Conservation (phyloP, 2,797 vertebrate genomes). For the Columba guinea region DNA sequence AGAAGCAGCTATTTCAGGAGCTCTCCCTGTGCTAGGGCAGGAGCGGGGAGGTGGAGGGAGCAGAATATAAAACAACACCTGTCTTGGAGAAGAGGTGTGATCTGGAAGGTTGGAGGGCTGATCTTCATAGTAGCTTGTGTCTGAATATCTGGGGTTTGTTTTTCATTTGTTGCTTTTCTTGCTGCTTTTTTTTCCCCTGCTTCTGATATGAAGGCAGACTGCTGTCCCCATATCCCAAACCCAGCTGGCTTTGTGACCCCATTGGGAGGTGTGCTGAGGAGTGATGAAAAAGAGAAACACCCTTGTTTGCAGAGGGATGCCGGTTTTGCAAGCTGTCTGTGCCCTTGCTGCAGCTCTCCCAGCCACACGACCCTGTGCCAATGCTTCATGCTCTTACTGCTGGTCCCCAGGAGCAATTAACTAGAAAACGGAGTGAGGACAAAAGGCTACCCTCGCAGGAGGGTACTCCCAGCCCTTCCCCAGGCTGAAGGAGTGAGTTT, state of each 20-base stretch:
- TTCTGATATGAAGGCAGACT: background rate
- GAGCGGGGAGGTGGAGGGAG: background rate
- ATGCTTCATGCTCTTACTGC: background rate
- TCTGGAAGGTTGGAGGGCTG: background rate
- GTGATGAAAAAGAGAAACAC: background rate
- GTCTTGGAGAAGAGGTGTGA: background rate
- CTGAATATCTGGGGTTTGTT: background rate
- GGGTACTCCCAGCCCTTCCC: background rate
- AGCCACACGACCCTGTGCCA: accelerated
- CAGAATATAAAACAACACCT: background rate
- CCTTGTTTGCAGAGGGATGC: background rate
- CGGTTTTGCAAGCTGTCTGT: background rate
- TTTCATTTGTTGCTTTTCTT: background rate
- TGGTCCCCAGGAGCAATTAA: background rate
- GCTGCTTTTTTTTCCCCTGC: background rate
- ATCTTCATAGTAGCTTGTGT: background rate
- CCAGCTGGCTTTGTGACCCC: background rate
- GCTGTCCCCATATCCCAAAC: background rate
- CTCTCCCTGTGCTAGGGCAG: background rate
- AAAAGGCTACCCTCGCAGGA: background rate
- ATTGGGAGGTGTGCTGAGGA: background rate
- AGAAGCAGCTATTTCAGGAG: constrained; percentile 27
- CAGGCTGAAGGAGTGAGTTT: background rate
- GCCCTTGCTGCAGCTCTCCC: background rate
- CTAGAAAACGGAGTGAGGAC: background rate